Evolutionary conservation across 2,113 vertebrate genomes (phyloP).

Genomic region (Lepus timidus): DNA sequence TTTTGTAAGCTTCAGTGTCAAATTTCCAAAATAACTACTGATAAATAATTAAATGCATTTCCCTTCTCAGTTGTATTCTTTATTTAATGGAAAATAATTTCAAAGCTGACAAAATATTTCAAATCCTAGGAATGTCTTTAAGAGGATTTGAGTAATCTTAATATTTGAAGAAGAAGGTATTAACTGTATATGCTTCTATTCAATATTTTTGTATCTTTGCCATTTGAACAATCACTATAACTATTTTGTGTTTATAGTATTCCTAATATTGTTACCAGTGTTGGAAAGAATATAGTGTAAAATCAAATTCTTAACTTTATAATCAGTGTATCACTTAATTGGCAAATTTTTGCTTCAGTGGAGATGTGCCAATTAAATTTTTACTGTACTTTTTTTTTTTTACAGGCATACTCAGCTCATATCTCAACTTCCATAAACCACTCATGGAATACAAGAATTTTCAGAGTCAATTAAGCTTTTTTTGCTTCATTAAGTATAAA

Average conservation of each 20-base stretch:
- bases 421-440: slow-evolving; percentile 80
- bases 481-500: slow-evolving; percentile 83
- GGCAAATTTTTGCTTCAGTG: slow-evolving; percentile 79
- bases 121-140: not conserved
- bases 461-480: slow-evolving; percentile 79
- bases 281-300: slow-evolving; percentile 42
- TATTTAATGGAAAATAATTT: not conserved
- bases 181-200: rapidly evolving
- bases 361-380: slow-evolving; percentile 78
- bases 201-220: slow-evolving; percentile 6
- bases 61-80: not conserved
- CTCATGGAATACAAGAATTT: slow-evolving; percentile 79
- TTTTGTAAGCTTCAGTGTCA: not conserved
- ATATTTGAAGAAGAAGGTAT: not conserved
- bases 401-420: slow-evolving; percentile 75
- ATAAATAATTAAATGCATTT: not conserved
- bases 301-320: slow-evolving; percentile 63
- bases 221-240: not conserved
- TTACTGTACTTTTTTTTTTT: slow-evolving; percentile 75
- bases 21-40: not conserved
- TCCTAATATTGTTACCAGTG: not conserved
- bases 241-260: slow-evolving; percentile 15
- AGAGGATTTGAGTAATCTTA: not conserved
- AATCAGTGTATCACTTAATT: slow-evolving; percentile 75
- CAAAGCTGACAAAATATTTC: not conserved